Evolutionary conservation across 2,888 invertebrate species (phyloP), one percentile per base, ranked within the genome.

Genomic region (Epistrophella euchroma): DNA sequence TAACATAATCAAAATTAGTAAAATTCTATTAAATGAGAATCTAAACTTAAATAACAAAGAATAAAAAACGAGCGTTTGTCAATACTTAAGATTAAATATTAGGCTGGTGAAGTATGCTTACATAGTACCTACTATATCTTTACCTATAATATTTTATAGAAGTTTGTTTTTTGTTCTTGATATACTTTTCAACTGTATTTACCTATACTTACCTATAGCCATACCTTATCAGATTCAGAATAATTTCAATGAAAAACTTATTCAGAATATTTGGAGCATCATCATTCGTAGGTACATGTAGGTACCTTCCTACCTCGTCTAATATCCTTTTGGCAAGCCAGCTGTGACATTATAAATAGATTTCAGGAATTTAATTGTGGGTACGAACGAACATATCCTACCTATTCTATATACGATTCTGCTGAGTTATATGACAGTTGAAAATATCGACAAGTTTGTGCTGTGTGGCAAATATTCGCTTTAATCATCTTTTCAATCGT

Each of bases 401-500:
- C 3, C 19, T 45, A 40, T 40, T 7, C 43, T 13, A 19, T 11
- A 0, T 13, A 15, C 13, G 7, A 2, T 52, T 3, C n/a, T 25
- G 17, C 11, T 5, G 28, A 64, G 45, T 52, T 52, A 52, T 62
- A n/a, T 22, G 35, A 22, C 17, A 28, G 52, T 73, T 68, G 45
- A 37, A 71, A 72, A 78, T 78, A 83, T 78, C 74, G 60, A 40
- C 77, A 60, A 58, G 15, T 56, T 56, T 71, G 40, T 56, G 52
- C 19, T 62, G n/a, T 52, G 22, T 60, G 58, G 45, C 55, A 52
- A 52, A 68, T 70, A 32, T 70, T 32, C 25, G 56, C 83, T 84
- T 78, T 84, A 78, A 84, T 84, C 83, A 74, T 78, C 43, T 19
- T 40, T 62, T 47, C 55, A 83, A 62, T 37, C 62, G 28, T 68